phyloP scores from a whole-genome alignment of 1,140 invertebrate species.

The Neodiprion fabricii region DNA sequence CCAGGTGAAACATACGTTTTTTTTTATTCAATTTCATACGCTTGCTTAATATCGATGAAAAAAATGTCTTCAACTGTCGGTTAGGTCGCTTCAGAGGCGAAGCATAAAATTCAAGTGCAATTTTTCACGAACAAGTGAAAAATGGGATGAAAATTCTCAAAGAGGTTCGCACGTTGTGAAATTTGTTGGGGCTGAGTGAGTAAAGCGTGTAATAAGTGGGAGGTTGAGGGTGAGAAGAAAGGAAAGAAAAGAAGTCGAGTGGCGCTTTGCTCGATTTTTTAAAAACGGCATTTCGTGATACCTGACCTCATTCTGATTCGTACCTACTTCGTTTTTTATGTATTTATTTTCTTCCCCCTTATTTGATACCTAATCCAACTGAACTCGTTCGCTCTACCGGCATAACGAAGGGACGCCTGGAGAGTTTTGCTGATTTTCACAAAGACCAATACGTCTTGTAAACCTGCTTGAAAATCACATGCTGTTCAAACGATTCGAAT shows the following conservation, averaged over 20 bases:
- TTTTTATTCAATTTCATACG: too few relatives aligned
- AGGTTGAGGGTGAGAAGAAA: neutral
- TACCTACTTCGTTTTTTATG: neutral
- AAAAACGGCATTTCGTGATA: neutral
- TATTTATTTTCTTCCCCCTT: neutral
- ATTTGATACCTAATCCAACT: neutral
- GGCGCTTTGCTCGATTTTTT: neutral
- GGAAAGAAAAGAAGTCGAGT: neutral
- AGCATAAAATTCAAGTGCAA: neutral
- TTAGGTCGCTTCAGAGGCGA: neutral
- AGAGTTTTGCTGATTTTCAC: too few relatives aligned
- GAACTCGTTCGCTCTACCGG: too few relatives aligned
- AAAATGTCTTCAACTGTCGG: neutral
- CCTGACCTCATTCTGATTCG: neutral
- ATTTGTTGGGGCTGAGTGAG: neutral
- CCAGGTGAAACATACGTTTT: too few relatives aligned
- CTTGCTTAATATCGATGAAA: neutral
- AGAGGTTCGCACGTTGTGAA: neutral
- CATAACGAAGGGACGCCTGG: too few relatives aligned
- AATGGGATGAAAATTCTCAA: neutral
- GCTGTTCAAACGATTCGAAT: too few relatives aligned
- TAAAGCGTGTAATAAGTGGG: neutral
- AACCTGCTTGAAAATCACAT: too few relatives aligned
- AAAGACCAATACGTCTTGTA: too few relatives aligned
- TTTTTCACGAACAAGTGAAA: neutral